A percentile compares a stretch with the other conserved stretches of the same genome.
Conservation (phyloP, 2,113 vertebrate genomes). For the Pygoscelis adeliae region DNA sequence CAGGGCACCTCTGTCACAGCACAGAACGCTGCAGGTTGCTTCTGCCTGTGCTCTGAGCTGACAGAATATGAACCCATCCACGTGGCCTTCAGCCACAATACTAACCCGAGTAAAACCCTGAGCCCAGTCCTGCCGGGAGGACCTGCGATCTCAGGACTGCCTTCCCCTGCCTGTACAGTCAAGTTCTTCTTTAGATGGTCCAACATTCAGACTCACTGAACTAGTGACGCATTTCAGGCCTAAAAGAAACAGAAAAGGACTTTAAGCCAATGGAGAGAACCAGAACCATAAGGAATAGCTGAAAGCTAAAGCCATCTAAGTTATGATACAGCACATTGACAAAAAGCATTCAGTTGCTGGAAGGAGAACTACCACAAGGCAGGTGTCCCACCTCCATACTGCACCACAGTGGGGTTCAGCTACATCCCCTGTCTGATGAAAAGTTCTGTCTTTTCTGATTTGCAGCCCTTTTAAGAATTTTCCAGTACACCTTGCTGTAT, state of each 20-base stretch:
- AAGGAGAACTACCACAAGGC: neutral
- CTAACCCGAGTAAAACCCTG: neutral
- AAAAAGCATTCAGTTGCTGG: neutral
- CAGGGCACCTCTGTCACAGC: neutral
- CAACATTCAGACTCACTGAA: neutral
- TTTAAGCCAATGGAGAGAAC: neutral
- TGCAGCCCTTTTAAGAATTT: neutral
- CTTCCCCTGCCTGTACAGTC: neutral
- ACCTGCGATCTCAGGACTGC: neutral
- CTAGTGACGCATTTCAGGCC: neutral
- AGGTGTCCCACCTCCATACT: neutral
- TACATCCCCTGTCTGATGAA: neutral
- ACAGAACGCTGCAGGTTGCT: neutral
- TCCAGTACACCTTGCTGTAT: neutral
- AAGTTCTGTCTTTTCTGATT: neutral
- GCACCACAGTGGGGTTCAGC: neutral
- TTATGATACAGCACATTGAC: neutral
- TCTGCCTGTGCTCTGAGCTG: neutral
- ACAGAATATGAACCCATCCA: neutral
- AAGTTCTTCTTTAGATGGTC: neutral
- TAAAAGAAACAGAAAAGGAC: neutral
- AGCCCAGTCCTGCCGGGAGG: neutral
- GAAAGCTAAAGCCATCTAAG: neutral
- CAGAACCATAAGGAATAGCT: neutral
- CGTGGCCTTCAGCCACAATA: neutral